A percentile compares a stretch with the other conserved stretches of the same genome.
phyloP scores from a whole-genome alignment of 2,888 invertebrate genomes.

The Panopea generosa region DNA sequence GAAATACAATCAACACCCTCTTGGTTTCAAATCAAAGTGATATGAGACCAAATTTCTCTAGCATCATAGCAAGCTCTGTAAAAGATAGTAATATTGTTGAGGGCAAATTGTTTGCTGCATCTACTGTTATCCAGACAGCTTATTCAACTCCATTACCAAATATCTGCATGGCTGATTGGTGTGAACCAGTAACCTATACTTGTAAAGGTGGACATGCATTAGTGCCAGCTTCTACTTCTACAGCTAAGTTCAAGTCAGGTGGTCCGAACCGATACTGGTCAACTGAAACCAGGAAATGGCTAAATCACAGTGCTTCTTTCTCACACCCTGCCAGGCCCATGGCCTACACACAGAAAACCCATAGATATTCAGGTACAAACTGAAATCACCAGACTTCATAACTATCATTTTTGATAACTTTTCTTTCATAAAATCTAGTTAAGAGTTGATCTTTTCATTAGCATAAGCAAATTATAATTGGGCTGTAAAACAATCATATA shows the following conservation, averaged over 20 bases:
- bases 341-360: conserved; percentile 14
- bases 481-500: too few species aligned
- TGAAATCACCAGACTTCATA: neutral
- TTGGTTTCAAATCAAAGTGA: too few species aligned
- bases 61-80: conserved; percentile 34
- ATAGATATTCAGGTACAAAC: conserved; percentile 44
- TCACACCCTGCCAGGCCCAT: conserved; percentile 36
- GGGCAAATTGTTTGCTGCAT: conserved; percentile 27
- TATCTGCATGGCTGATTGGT: conserved; percentile 15
- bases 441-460: too few species aligned
- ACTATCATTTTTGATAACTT: too few species aligned
- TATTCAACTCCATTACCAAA: conserved; percentile 28
- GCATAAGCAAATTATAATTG: too few species aligned
- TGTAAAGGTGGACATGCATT: neutral
- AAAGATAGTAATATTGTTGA: conserved; percentile 27
- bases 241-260: conserved; percentile 30
- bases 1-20: neutral
- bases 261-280: conserved; percentile 21
- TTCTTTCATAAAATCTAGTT: too few species aligned
- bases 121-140: conserved; percentile 42
- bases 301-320: conserved; percentile 65
- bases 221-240: conserved; percentile 32
- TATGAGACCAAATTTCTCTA: conserved; percentile 17
- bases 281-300: conserved; percentile 23
- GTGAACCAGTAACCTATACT: conserved; percentile 26